Conservation (phyloP, 2,113 vertebrate genomes). For the Neoarius graeffei region DNA sequence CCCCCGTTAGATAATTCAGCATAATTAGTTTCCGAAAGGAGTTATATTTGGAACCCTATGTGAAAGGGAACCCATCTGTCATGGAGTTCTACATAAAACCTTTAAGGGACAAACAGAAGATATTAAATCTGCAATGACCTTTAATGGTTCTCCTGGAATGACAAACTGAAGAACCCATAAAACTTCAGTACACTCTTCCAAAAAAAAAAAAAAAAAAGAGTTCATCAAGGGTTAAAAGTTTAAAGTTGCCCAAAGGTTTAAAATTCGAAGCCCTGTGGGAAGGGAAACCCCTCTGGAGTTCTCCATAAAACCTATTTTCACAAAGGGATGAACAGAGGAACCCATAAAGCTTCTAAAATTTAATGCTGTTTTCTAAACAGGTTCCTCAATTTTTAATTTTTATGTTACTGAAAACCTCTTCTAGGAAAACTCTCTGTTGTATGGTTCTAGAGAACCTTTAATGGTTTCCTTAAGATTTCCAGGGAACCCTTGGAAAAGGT, state of each 20-base stretch:
- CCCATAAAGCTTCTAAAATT: neutral
- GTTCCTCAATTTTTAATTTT: neutral
- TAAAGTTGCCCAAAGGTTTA: too few species aligned
- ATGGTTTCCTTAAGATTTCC: neutral
- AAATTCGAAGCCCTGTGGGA: too few species aligned
- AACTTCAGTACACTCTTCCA: too few species aligned
- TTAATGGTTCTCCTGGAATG: too few species aligned
- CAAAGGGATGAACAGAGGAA: neutral
- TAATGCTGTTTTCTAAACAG: neutral
- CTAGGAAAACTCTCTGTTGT: neutral
- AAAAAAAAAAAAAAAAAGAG: too few species aligned
- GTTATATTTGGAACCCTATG: neutral
- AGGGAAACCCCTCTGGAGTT: too few species aligned
- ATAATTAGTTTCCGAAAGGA: too few species aligned
- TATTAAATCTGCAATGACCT: too few species aligned
- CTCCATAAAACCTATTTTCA: neutral
- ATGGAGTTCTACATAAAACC: neutral
- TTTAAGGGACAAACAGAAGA: neutral
- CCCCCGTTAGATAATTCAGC: too few species aligned
- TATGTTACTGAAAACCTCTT: neutral
- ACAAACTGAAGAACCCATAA: too few species aligned
- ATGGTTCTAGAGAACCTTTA: neutral
- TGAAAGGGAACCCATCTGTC: neutral
- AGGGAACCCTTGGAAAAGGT: neutral
- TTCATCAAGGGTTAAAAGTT: too few species aligned